Base-by-base conservation (phyloP, 1,140 invertebrate species). In the Drosophila serrata region DNA sequence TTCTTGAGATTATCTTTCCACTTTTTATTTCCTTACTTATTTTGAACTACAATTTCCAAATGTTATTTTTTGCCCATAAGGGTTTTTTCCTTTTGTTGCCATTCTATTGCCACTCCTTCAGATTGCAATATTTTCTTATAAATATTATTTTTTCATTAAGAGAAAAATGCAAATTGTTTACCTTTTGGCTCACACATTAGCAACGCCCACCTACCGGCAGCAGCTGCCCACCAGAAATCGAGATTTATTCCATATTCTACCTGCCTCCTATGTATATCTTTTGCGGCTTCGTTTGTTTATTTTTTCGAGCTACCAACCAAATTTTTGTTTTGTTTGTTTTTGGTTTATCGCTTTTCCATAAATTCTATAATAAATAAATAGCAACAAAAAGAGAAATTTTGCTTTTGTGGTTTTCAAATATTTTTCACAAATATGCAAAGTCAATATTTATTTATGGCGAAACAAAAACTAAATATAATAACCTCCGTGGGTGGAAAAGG, bases 131-230 rank as follows among this genome's bases (percentile, higher is more conserved):
- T 58, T 81, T 31, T 49, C 46, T 22, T 35, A 53, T 56, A 84
- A 84, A 84, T 84, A 84, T 84, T 84, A 35, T 84, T 56, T 73
- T 84, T 84, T 84, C 81, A 84, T 84, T 84, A 84, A 42, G 19
- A 39, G n/a, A 48, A 75, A 84, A 75, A 84, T 84, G 76, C 81
- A 84, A 84, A 84, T 84, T 76, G 75, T 73, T 81, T 75, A 60
- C 43, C 42, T 68, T 81, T 69, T 72, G 53, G 72, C 56, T 60
- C 46, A 70, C 60, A 65, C 63, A 77, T 59, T 63, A 53, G 64
- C 15, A 59, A 82, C 80, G 81, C 80, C 80, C 79, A 72, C 79
- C 79, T 35, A 53, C 31, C 51, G 5, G 51, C 51, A 55, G 33
- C 51, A 79, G 75, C 65, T 75, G 72, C 56, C 65, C 61, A 67